phyloP scores from a whole-genome alignment of 2,113 vertebrate species.

The Osmerus mordax region DNA sequence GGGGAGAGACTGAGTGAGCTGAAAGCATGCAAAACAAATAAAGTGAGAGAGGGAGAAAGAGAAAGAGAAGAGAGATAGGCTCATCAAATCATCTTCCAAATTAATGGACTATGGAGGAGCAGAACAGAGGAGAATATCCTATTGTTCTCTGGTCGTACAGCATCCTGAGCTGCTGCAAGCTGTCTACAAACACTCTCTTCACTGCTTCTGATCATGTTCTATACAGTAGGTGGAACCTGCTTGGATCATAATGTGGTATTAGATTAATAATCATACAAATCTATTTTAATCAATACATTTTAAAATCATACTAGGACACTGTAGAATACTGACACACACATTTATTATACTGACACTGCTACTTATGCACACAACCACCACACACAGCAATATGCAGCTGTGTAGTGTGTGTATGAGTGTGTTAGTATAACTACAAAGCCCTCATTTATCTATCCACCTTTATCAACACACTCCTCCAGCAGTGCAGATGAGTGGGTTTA shows the following conservation, averaged over 20 bases:
- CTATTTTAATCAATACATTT: too few relatives aligned
- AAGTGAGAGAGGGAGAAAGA: neutral
- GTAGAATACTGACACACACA: neutral
- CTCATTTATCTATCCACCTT: neutral
- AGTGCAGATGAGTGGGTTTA: neutral
- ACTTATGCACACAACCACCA: neutral
- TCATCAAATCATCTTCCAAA: conserved; percentile 19
- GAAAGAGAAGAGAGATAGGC: neutral
- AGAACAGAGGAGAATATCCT: conserved; percentile 11
- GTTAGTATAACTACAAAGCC: neutral
- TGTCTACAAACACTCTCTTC: too few relatives aligned
- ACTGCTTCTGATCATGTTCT: too few relatives aligned
- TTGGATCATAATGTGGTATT: too few relatives aligned
- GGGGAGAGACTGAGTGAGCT: neutral
- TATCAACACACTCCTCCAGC: neutral
- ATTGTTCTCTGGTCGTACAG: too few relatives aligned
- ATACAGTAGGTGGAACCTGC: too few relatives aligned
- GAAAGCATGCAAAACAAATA: neutral
- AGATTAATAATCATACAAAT: too few relatives aligned
- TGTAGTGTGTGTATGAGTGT: neutral
- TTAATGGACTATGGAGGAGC: conserved; percentile 23
- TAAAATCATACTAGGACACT: too few relatives aligned
- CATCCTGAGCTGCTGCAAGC: too few relatives aligned
- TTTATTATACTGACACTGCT: neutral
- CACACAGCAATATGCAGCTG: neutral